Evolutionary conservation across 2,113 vertebrate genomes (phyloP).

Genomic region (Lucifuga dentata): DNA sequence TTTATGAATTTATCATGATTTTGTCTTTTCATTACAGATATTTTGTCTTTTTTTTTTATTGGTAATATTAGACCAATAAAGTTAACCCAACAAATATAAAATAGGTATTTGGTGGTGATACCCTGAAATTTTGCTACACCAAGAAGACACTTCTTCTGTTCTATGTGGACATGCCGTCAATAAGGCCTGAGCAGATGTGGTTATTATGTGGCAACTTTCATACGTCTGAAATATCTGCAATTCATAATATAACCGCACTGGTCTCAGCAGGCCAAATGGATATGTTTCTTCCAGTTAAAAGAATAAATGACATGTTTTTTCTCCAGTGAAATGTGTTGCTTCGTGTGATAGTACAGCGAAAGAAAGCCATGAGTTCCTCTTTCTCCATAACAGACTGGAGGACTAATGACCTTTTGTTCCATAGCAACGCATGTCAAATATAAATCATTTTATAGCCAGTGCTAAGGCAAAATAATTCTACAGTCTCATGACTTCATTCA

Average conservation of each 20-base stretch:
- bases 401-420: not conserved
- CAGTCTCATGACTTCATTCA: not conserved
- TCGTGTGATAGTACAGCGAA: conserved; percentile 24
- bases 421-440: not conserved
- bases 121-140: conserved; percentile 8
- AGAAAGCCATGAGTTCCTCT: conserved; percentile 25
- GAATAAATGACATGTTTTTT: conserved; percentile 66
- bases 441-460: not conserved
- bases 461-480: not conserved
- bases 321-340: conserved; percentile 17
- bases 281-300: conserved; percentile 40
- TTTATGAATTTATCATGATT: conserved; percentile 31
- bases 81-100: conserved; percentile 17
- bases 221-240: conserved; percentile 9
- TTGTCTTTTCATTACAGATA: conserved; percentile 20
- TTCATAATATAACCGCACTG: conserved; percentile 23
- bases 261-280: conserved; percentile 30
- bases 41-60: conserved; percentile 39
- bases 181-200: conserved; percentile 27
- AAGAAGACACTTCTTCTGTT: not conserved
- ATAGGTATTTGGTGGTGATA: not conserved
- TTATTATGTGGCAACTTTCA: no score
- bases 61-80: conserved; percentile 38
- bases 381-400: conserved; percentile 10
- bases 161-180: not conserved